Conservation (phyloP, 2,888 invertebrate genomes). For the Agonum fuliginosum region DNA sequence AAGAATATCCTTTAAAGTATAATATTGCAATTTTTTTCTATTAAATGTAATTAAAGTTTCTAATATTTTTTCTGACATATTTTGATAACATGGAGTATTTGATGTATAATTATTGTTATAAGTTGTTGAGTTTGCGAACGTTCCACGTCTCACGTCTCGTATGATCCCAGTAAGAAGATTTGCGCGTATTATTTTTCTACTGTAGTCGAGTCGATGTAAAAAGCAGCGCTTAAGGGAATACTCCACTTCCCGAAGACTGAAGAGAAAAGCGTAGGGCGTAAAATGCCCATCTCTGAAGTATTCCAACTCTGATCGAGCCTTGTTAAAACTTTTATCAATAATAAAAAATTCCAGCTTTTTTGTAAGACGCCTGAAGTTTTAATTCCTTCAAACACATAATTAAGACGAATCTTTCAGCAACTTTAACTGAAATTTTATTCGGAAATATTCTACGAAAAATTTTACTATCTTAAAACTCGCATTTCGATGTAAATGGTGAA, state of each 20-base stretch:
- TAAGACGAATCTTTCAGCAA: conserved; percentile 40
- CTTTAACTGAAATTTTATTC: conserved; percentile 1
- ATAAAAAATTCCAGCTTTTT: conserved; percentile 42
- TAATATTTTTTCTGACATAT: no score
- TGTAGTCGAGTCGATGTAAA: background rate
- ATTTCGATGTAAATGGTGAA: no score
- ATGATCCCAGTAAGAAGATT: conserved; percentile 23
- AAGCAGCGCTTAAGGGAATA: background rate
- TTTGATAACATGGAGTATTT: no score
- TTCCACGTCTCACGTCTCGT: conserved; percentile 14
- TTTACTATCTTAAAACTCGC: conserved; percentile 27
- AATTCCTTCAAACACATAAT: conserved; percentile 41
- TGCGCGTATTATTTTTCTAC: background rate
- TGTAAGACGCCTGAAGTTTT: conserved; percentile 34
- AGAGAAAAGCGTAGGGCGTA: conserved; percentile 10
- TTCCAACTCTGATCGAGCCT: conserved; percentile 33
- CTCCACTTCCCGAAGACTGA: no score
- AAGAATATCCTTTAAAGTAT: no score
- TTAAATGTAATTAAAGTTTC: no score
- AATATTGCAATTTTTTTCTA: no score
- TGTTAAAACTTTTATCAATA: conserved; percentile 45
- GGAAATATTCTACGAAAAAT: background rate
- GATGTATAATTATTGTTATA: no score
- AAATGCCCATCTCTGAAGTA: conserved; percentile 28
- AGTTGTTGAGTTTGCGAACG: no score